phyloP scores from a whole-genome alignment of 2,888 invertebrate species.

The Adelphocoris suturalis region DNA sequence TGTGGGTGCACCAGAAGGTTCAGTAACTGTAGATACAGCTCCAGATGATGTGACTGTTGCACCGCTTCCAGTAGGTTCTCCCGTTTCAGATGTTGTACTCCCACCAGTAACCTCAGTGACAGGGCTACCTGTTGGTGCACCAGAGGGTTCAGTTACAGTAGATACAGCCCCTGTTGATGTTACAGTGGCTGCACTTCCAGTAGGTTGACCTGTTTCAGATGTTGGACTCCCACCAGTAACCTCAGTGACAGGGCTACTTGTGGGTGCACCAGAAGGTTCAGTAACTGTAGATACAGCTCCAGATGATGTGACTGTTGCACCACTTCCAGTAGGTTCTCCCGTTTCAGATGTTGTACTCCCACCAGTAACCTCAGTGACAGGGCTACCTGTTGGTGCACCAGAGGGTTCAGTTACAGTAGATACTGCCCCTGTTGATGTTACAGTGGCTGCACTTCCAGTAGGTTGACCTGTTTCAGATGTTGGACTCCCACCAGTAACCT shows the following conservation, averaged over 20 bases:
- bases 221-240: constrained; percentile 5
- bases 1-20: background rate
- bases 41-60: background rate
- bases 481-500: no score
- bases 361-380: no score
- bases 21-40: background rate
- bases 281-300: no score
- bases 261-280: no score
- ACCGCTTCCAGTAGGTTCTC: background rate
- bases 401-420: no score
- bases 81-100: background rate
- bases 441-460: no score
- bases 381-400: no score
- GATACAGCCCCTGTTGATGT: background rate
- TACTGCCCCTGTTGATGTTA: no score
- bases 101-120: constrained; percentile 1
- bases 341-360: no score
- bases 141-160: background rate
- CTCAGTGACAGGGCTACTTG: background rate
- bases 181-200: background rate
- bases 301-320: no score
- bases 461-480: no score
- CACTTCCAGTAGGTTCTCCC: no score
- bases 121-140: background rate
- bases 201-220: background rate